Evolutionary conservation across 2,113 vertebrate species (phyloP).

Genomic region (Varanus komodoensis): DNA sequence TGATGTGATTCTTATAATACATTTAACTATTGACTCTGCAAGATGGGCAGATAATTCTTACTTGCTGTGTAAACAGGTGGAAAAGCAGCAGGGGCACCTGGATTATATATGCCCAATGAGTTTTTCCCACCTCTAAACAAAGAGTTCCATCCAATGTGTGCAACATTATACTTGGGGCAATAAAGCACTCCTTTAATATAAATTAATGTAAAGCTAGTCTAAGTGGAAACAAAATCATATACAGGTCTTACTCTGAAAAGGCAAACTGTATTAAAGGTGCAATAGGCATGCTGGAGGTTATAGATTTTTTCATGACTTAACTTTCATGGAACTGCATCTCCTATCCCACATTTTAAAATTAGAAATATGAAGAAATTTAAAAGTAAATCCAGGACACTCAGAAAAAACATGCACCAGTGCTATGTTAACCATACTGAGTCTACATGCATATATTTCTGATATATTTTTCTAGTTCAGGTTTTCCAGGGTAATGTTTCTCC

Average conservation of each 20-base stretch:
- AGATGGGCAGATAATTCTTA: neutral
- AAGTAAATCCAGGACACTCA: neutral
- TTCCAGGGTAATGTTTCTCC: conserved; percentile 56
- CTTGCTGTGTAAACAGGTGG: neutral
- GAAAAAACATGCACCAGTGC: conserved; percentile 40
- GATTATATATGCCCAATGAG: neutral
- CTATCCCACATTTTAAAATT: neutral
- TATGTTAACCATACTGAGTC: neutral
- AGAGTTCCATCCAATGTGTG: too few relatives aligned
- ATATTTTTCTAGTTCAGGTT: conserved; percentile 2
- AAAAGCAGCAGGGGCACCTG: neutral
- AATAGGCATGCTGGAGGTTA: too few relatives aligned
- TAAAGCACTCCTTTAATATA: neutral
- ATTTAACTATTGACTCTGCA: neutral
- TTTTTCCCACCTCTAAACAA: neutral
- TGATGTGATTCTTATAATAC: neutral
- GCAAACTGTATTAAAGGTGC: neutral
- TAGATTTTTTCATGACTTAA: too few relatives aligned
- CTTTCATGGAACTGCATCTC: too few relatives aligned
- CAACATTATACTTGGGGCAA: neutral
- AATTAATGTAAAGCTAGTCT: conserved; percentile 30
- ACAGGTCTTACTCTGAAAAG: neutral
- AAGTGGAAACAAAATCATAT: neutral
- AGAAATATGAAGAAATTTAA: neutral
- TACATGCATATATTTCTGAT: conserved; percentile 39